Percentiles rank a stretch among this genome's conserved stretches.
Evolutionary conservation across 1,140 invertebrate genomes (phyloP).

Genomic region (Drosophila hydei): DNA sequence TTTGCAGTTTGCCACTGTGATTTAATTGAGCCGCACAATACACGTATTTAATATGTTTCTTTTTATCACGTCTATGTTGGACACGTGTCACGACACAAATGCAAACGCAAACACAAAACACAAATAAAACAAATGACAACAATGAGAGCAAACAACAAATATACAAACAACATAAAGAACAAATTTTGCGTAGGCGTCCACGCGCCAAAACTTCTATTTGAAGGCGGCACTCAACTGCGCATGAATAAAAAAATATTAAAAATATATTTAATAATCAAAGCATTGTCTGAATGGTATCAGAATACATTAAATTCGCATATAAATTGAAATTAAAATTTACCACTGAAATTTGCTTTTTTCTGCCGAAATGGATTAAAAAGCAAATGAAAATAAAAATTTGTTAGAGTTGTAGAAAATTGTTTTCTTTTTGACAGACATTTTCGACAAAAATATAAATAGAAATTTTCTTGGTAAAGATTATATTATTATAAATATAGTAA

Average conservation of each 20-base stretch:
- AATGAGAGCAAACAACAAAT: slow-evolving; percentile 33
- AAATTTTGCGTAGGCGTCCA: slow-evolving; percentile 42
- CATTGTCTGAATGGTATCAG: not conserved
- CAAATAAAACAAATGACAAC: slow-evolving; percentile 36
- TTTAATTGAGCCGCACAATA: slow-evolving; percentile 40
- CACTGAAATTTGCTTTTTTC: too few relatives aligned
- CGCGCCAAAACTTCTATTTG: slow-evolving; percentile 28
- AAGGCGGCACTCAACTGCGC: not conserved
- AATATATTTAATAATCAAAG: slow-evolving; percentile 41
- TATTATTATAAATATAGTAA: too few relatives aligned
- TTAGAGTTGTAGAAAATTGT: too few relatives aligned
- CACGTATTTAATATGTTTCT: slow-evolving; percentile 35
- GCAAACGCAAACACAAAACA: slow-evolving; percentile 16
- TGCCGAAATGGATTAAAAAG: too few relatives aligned
- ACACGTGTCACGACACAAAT: slow-evolving; percentile 25
- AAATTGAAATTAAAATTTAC: too few relatives aligned
- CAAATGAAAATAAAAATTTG: too few relatives aligned
- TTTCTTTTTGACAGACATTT: too few relatives aligned
- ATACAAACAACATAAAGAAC: slow-evolving; percentile 31
- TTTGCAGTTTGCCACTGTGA: slow-evolving; percentile 54
- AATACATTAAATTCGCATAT: too few relatives aligned
- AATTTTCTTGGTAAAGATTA: too few relatives aligned
- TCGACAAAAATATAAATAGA: too few relatives aligned
- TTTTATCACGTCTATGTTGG: slow-evolving; percentile 26
- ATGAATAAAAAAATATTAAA: slow-evolving; percentile 20